Evolutionary conservation across 2,797 vertebrate genomes (phyloP), one percentile per base, ranked within the genome.

Genomic region (Garrulus glandarius): DNA sequence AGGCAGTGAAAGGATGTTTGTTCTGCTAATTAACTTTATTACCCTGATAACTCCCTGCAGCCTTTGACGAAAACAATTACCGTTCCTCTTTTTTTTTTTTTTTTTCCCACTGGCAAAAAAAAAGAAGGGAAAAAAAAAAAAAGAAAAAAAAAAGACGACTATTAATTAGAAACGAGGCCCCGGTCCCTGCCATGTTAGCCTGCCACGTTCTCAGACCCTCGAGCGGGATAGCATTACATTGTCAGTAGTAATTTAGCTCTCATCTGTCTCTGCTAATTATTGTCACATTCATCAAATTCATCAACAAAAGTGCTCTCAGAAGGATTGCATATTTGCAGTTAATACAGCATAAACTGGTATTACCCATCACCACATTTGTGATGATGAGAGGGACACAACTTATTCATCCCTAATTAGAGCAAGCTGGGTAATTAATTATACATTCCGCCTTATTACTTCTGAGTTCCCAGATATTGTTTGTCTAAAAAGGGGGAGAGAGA

Each of bases 341-440:
- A 99, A 99, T 99, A 99, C 98, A 99, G 98, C 99, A 99, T 99
- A 99, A 99, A 99, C 99, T 99, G 98, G 99, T 99, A 99, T 99
- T 99, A 99, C 98, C 98, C 98, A 99, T 99, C 98, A 98, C 98
- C 98, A 98, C 99, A 98, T 99, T 99, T 98, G 98, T 98, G 98
- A 98, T 98, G 98, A 99, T 98, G 98, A 99, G 98, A 99, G 98
- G 99, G 99, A 99, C 99, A 99, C 98, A 99, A 98, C 98, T 98
- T 99, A 99, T 99, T 99, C 99, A 99, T 99, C 99, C 98, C 99
- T 99, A 99, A 99, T 99, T 99, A 99, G 99, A 99, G 99, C 99
- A 99, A 99, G 99, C 99, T 99, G 99, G 99, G 99, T 99, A 99
- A 99, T 99, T 99, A 99, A 99, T 99, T 99, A 99, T 99, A 99